Conservation (phyloP, 92 coral and sea anemone genomes). For the Epizoanthus fatuus region DNA sequence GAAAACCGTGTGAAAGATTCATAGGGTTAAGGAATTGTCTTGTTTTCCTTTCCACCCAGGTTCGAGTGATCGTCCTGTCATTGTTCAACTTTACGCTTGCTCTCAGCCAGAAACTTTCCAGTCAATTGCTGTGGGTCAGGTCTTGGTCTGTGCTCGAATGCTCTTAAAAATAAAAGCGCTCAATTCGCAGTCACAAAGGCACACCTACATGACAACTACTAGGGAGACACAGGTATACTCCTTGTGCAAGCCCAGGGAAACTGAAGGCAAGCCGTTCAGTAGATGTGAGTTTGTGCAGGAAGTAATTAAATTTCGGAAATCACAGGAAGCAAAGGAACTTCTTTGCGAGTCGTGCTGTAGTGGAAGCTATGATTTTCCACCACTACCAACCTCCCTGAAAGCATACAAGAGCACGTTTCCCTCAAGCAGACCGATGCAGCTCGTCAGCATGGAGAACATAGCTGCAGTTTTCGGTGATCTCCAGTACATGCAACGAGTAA, state of each 20-base stretch:
- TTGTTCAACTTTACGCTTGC: conserved; percentile 61
- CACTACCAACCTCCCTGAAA: conserved; percentile 47
- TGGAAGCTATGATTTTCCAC: conserved; percentile 66
- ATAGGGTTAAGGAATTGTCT: too few species aligned
- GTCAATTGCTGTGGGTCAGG: conserved; percentile 61
- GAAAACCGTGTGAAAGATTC: too few species aligned
- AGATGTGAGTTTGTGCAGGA: conserved; percentile 14
- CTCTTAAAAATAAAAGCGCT: conserved; percentile 49
- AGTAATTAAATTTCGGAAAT: conserved; percentile 56
- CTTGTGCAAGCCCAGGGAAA: conserved; percentile 49
- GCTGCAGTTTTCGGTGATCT: conserved; percentile 54
- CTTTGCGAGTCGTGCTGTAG: conserved; percentile 50
- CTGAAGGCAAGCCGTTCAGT: conserved; percentile 50
- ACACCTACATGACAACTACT: conserved; percentile 54
- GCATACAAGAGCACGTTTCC: conserved; percentile 46
- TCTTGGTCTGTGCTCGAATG: conserved; percentile 70
- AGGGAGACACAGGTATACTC: conserved; percentile 58
- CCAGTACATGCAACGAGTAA: conserved; percentile 44
- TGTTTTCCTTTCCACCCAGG: conserved; percentile 19
- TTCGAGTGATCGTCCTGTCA: conserved; percentile 56
- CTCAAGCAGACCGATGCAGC: conserved; percentile 29
- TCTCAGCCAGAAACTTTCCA: conserved; percentile 60
- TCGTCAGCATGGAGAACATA: conserved; percentile 57
- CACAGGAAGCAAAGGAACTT: conserved; percentile 57
- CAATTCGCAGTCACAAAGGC: conserved; percentile 28